These are phyloP conservation scores for Cebidichthys violaceus DNA, from an alignment of 2,113 vertebrate genomes.

Conservation along the genomic window DNA sequence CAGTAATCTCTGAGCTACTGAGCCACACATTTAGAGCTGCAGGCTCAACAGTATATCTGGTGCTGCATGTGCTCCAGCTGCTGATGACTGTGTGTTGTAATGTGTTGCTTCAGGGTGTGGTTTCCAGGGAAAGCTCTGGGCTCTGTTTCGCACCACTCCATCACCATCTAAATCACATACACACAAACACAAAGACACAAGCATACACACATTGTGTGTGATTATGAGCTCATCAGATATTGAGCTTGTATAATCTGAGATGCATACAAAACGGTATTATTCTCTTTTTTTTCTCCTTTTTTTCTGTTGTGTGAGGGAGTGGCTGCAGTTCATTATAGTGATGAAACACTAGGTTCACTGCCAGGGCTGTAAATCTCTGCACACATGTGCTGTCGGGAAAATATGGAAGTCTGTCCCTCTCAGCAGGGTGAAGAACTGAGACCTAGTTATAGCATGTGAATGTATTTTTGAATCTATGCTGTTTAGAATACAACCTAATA, in stretches of 20 bases:
- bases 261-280: not conserved
- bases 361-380: conserved; percentile 55
- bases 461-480: not conserved
- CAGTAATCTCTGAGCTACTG: conserved; percentile 26
- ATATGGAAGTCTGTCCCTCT: conserved; percentile 32
- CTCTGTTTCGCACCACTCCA: conserved; percentile 48
- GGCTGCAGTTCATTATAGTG: conserved; percentile 57
- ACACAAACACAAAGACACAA: conserved; percentile 8
- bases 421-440: not conserved
- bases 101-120: conserved; percentile 70
- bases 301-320: conserved; percentile 32
- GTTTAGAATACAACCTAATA: not conserved
- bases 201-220: not conserved
- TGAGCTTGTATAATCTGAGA: conserved; percentile 4
- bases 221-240: conserved; percentile 53
- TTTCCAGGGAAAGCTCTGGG: conserved; percentile 39
- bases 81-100: conserved; percentile 62
- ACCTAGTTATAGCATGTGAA: conserved; percentile 13
- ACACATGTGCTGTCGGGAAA: conserved; percentile 57
- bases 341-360: conserved; percentile 55
- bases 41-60: conserved; percentile 28
- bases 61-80: conserved; percentile 38
- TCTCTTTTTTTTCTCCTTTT: not conserved
- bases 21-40: conserved; percentile 44
- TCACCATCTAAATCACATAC: conserved; percentile 23